phyloP scores from a whole-genome alignment of 2,113 vertebrate species.

The Nannospalax galili region DNA sequence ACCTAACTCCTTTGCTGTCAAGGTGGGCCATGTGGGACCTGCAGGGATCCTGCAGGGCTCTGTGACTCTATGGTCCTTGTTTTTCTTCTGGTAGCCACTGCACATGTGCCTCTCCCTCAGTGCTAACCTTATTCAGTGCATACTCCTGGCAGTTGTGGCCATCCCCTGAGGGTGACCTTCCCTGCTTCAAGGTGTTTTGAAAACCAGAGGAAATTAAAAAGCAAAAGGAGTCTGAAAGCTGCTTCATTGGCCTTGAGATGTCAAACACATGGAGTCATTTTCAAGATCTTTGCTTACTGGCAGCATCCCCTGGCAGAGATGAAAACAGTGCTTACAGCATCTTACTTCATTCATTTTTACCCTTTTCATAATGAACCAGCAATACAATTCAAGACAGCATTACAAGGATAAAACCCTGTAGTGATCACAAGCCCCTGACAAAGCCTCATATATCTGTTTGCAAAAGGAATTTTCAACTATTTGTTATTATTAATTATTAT shows the following conservation, averaged over 20 bases:
- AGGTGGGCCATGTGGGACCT: too few relatives aligned
- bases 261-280: not conserved
- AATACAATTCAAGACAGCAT: not conserved
- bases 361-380: not conserved
- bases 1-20: not conserved
- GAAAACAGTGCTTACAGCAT: not conserved
- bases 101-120: rapidly evolving
- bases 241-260: not conserved
- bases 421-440: not conserved
- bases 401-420: not conserved
- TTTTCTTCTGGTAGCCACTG: not conserved
- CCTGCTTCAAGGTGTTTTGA: not conserved
- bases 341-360: not conserved
- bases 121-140: not conserved
- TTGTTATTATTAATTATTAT: too few relatives aligned
- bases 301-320: not conserved
- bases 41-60: not conserved
- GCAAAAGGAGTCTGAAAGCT: not conserved
- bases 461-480: not conserved
- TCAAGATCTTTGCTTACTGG: not conserved
- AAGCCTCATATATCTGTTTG: not conserved
- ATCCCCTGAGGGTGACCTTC: not conserved
- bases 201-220: not conserved
- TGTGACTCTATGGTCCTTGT: not conserved
- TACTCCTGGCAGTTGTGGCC: too few relatives aligned